Base-by-base conservation (phyloP, 2,888 invertebrate genomes). In the Smittia aterrima region DNA sequence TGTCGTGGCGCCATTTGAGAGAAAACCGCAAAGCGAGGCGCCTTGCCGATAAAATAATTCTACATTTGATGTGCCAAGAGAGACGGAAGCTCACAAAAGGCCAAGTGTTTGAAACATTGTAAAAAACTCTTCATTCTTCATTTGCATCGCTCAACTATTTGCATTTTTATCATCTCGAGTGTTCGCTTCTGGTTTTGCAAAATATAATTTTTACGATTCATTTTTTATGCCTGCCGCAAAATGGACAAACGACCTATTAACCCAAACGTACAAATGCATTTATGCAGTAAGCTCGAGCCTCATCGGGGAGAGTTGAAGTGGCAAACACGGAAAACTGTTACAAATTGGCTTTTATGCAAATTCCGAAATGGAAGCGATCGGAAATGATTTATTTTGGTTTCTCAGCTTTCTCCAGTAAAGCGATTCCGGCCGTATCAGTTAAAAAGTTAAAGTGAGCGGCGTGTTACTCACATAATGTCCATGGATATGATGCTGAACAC, bases 401-500 rank as follows among this genome's bases (percentile, higher is more conserved):
- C 47, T n/a, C 47, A 38, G 47, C 16, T 47, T n/a, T 47, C 16
- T 3, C 3, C 47, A 47, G 16, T 47, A 32, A 6, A 3, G 32
- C 32, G 32, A 11, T 6, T 47, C 47, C 47, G n/a, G n/a, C n/a
- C n/a, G n/a, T 11, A 47, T 47, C 6, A 11, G 47, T 47, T 47
- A 6, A n/a, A n/a, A n/a, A n/a, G n/a, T 32, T 32, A 32, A 32
- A 32, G 3, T 6, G 32, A 32, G 32, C n/a, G 47, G n/a, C 11
- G 13, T 6, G 2, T 13, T 47, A 47, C 89, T 89, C 84, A 90
- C 90, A 82, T 89, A 90, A 83, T 89, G 89, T 78, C 82, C 80
- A 82, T 85, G 87, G 77, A 86, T 85, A 77, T 87, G 87, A 78
- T 86, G 85, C 75, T 84, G 84, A 78, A 80, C 81, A 77, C 76